Conservation (phyloP, 2,888 invertebrate species). For the Synergus laeviventris region DNA sequence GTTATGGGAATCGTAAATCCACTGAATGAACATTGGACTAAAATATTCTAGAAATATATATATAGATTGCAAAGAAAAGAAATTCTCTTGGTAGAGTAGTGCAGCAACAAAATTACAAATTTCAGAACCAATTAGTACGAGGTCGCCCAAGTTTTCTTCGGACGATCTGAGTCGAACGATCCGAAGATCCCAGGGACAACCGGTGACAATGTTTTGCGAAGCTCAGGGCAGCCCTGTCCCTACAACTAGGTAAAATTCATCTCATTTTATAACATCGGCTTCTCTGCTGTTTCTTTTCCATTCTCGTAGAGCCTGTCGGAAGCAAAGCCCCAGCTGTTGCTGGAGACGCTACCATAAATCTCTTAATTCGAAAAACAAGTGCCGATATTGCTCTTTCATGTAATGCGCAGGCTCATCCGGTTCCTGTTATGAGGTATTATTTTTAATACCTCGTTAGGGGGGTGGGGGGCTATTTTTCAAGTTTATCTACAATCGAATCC, state of each 20-base stretch:
- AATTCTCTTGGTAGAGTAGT: slow-evolving; percentile 1
- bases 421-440: slow-evolving; percentile 79
- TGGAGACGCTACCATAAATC: slow-evolving; percentile 77
- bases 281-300: slow-evolving; percentile 70
- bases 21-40: not conserved
- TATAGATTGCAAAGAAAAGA: not conserved
- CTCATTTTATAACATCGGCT: slow-evolving; percentile 4
- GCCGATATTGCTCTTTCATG: slow-evolving; percentile 80
- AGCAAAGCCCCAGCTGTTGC: slow-evolving; percentile 79
- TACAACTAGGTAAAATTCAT: slow-evolving; percentile 81
- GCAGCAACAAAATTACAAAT: slow-evolving; percentile 47
- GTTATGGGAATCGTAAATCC: too few relatives aligned
- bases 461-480: slow-evolving; percentile 22
- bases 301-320: slow-evolving; percentile 78
- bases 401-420: slow-evolving; percentile 82
- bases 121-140: slow-evolving; percentile 77
- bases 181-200: slow-evolving; percentile 77
- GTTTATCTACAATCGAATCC: not conserved
- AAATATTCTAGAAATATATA: not conserved
- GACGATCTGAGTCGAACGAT: slow-evolving; percentile 80
- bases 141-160: slow-evolving; percentile 81
- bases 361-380: slow-evolving; percentile 61
- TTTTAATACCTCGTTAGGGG: slow-evolving; percentile 47
- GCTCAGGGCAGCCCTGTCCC: slow-evolving; percentile 86
- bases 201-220: slow-evolving; percentile 80